Evolutionary conservation across 2,113 vertebrate genomes (phyloP).

Genomic region (Suricata suricatta): DNA sequence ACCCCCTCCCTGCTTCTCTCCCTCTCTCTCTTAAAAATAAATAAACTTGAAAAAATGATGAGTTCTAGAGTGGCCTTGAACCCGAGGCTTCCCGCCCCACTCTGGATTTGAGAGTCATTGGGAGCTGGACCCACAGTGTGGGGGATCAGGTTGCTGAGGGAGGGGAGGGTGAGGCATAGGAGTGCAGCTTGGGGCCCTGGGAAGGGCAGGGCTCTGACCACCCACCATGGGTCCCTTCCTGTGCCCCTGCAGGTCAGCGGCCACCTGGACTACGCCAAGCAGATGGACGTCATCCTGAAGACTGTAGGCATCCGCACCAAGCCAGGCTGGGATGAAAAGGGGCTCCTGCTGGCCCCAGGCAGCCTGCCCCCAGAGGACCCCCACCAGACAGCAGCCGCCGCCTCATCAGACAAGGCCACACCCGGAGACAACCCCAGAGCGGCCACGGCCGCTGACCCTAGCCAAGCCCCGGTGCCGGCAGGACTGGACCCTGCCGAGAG

Average conservation of each 20-base stretch:
- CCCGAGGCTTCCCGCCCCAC: not conserved
- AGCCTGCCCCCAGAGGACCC: constrained; percentile 29
- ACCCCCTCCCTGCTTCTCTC: no score
- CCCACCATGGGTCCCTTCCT: not conserved
- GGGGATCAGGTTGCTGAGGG: not conserved
- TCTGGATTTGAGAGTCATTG: not conserved
- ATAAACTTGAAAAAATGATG: no score
- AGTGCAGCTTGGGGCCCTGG: not conserved
- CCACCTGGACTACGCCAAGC: constrained; percentile 97
- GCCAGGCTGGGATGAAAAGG: constrained; percentile 74
- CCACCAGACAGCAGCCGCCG: accelerated
- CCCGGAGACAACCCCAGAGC: not conserved
- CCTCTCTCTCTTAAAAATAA: no score
- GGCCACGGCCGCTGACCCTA: not conserved
- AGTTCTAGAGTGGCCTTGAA: not conserved
- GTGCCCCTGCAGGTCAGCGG: constrained; percentile 90
- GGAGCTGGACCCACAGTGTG: not conserved
- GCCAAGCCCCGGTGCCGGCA: not conserved
- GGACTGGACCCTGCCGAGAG: accelerated
- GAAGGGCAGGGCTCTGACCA: not conserved
- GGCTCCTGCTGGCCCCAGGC: constrained; percentile 67
- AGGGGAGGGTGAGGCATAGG: not conserved
- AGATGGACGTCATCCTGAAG: constrained; percentile 95
- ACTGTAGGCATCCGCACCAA: constrained; percentile 92
- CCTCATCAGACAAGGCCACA: not conserved